Evolutionary conservation across 2,888 invertebrate genomes (phyloP), one percentile per base, ranked within the genome.

Genomic region (Hoplodrina ambigua): DNA sequence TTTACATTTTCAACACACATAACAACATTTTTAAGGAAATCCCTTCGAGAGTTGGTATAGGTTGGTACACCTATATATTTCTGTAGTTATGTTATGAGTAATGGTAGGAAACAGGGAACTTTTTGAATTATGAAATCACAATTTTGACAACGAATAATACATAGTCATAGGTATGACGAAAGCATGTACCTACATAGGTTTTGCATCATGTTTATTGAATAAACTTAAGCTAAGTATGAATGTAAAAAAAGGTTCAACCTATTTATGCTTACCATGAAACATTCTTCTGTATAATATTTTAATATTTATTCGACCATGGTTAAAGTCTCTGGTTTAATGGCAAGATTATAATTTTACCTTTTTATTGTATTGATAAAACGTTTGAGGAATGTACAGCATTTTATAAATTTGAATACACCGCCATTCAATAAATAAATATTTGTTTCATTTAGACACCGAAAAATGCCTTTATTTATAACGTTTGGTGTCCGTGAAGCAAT

Each of bases 351-450:
- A 49, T 13, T 17, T 30, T 37, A 37, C 10, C 17, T 30, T n/a
- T 58, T n/a, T 37, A 46, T 49, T 37, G 33, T 33, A n/a, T 20
- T 33, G 10, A 46, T 17, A 20, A 20, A 61, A n/a, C 13, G 10
- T 65, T 62, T 33, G 13, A 49, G n/a, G 10, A 62, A 62, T 49
- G 49, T 49, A 61, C 49, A 37, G 49, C 37, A 15, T 37, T 49
- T 15, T 20, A 37, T 37, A 49, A 11, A 11, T n/a, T 50, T 50
- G 11, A 66, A 25, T 49, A 63, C 7, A 50, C 15, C 3, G 15
- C 0, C 19, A 57, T 37, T 46, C 2, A 13, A 41, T 41, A 7
- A 50, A 50, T n/a, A 8, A 25, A 2, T 10, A 15, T n/a, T 8
- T 19, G 13, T n/a, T 50, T 50, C 0, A 46, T 46, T 46, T 17